Conservation (phyloP, 1,140 invertebrate genomes). For the Hycleus cichorii region DNA sequence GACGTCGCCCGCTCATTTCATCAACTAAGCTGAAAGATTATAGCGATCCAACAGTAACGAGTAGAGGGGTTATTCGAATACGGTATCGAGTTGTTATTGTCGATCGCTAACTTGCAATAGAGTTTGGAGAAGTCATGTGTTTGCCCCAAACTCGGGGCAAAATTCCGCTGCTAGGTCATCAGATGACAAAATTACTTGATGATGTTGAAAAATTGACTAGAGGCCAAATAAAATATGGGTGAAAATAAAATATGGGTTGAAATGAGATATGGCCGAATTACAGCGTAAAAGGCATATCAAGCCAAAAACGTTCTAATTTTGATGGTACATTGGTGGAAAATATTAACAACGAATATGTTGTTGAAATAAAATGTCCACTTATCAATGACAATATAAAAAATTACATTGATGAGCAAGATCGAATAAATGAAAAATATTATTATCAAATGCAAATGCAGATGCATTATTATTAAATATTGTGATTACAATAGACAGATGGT, state of each 20-base stretch:
- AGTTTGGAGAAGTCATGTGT: no score
- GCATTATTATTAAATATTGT: constrained; percentile 9
- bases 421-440: constrained; percentile 40
- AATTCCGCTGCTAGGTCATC: no score
- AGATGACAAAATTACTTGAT: no score
- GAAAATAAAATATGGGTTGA: constrained; percentile 31
- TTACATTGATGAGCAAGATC: constrained; percentile 15
- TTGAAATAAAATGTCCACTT: constrained; percentile 44
- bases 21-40: no score
- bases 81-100: no score
- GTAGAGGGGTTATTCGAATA: no score
- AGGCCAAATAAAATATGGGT: no score
- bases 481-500: not conserved
- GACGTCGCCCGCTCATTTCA: no score
- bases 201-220: constrained; percentile 20
- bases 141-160: no score
- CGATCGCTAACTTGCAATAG: no score
- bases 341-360: constrained; percentile 41
- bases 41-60: no score
- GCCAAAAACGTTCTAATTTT: constrained; percentile 32
- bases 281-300: constrained; percentile 39
- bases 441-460: constrained; percentile 46
- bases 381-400: constrained; percentile 39
- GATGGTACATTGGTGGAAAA: constrained; percentile 32
- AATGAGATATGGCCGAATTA: constrained; percentile 38